Conservation (phyloP, 2,888 invertebrate genomes). For the Tanypteryx hageni region DNA sequence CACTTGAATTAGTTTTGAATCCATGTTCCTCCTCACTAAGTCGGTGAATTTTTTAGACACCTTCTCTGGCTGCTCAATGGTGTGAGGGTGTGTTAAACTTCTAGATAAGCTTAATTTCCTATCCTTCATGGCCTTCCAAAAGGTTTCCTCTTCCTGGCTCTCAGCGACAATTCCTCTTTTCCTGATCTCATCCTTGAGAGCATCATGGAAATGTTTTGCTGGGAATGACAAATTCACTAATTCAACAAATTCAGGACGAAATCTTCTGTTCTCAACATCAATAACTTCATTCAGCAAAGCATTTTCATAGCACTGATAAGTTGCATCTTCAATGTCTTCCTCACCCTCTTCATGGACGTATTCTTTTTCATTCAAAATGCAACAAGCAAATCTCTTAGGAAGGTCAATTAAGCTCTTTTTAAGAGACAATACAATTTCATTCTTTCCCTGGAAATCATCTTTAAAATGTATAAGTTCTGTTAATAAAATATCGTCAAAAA, state of each 20-base stretch:
- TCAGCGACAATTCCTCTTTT: too few species aligned
- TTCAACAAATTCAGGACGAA: not conserved
- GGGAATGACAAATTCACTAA: not conserved
- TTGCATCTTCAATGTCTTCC: not conserved
- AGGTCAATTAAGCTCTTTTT: not conserved
- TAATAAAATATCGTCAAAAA: not conserved
- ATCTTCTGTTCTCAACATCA: not conserved
- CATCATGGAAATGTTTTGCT: not conserved
- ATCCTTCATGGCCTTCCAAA: too few species aligned
- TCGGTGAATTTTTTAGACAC: too few species aligned
- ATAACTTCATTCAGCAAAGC: not conserved
- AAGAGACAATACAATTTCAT: not conserved
- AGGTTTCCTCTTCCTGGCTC: too few species aligned
- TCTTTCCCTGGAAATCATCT: not conserved
- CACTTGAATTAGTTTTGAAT: too few species aligned
- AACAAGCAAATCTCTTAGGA: not conserved
- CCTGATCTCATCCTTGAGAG: not conserved
- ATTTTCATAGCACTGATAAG: not conserved
- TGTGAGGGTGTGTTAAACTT: too few species aligned
- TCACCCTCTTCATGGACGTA: too few species aligned
- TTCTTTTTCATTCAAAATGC: too few species aligned
- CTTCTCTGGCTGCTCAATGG: too few species aligned
- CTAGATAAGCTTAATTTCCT: too few species aligned
- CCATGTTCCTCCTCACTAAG: too few species aligned
- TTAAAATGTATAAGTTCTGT: not conserved